Base-by-base conservation (phyloP, 2,797 vertebrate species). In the Enteromius mattozi region DNA sequence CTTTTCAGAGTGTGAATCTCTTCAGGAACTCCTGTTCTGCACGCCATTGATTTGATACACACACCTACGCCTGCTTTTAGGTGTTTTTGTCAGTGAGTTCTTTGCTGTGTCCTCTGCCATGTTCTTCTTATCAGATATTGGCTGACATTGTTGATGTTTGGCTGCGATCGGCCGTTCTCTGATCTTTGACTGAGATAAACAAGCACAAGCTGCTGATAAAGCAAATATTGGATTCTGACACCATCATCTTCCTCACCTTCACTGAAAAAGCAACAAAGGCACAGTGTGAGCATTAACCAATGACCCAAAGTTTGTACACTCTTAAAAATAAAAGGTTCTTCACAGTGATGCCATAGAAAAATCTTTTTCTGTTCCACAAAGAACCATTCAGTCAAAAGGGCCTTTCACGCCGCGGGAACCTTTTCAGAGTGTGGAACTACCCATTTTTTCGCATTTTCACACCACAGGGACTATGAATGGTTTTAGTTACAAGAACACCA, bases 61-160 rank as follows among this genome's bases (percentile, higher is more conserved):
- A 51, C 42, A 75, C 16, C 16, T 27, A 12, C 6, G 2, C 33
- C 33, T 56, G 63, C 30, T 84, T 71, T 79, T 63, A 6, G n/a
- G 51, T 63, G 76, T 61, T 63, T 45, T n/a, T 69, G 74, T 69
- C 40, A 16, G 16, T n/a, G n/a, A 27, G 19, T 13, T 75, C 45
- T 72, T 70, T 68, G 12, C 40, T 45, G 40, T 69, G 78, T 86
- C 80, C 85, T 88, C 54, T 49, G n/a, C 30, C 68, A n/a, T 40
- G 49, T 30, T 40, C 51, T 77, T 74, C 42, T 72, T 75, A 70
- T 45, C 42, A 74, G 80, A 81, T 83, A 77, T 80, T 51, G 66
- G 80, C 59, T 78, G 83, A 83, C 74, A 72, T 71, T 78, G 82
- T 78, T 49, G 59, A 81, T 79, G 65, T 81, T 85, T 69, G 61